Evolutionary conservation across 2,797 vertebrate genomes (phyloP).

Genomic region (Peromyscus eremicus): DNA sequence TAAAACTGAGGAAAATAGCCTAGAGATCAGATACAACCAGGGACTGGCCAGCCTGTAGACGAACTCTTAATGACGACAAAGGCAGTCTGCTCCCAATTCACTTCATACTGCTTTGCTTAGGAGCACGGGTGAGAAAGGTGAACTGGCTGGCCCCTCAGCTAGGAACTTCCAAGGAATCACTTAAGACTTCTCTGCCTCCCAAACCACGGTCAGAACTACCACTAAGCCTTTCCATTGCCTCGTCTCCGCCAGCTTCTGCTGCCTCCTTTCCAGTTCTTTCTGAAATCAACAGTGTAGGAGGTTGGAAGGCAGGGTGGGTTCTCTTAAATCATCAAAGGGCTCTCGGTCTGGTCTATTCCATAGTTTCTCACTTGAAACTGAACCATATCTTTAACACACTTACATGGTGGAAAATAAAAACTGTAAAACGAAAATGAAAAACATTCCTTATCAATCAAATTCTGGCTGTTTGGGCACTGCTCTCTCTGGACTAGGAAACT

Average conservation of each 20-base stretch:
- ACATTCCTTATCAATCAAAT: neutral
- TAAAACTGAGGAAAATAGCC: neutral
- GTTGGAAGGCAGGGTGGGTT: neutral
- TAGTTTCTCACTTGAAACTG: neutral
- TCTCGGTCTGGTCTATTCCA: neutral
- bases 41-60: neutral
- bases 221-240: neutral
- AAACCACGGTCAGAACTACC: neutral
- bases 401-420: neutral
- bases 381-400: neutral
- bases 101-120: neutral
- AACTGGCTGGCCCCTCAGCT: neutral
- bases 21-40: neutral
- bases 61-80: neutral
- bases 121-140: neutral
- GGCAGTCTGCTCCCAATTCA: neutral
- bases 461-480: neutral
- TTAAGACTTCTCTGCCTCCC: neutral
- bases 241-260: neutral
- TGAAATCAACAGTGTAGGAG: neutral
- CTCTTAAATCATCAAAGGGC: neutral
- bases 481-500: neutral
- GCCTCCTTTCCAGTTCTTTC: neutral
- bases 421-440: neutral
- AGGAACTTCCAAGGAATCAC: neutral